A percentile compares a stretch with the other conserved stretches of the same genome.
phyloP scores from a whole-genome alignment of 2,888 invertebrate genomes.

The Lymantria monacha region DNA sequence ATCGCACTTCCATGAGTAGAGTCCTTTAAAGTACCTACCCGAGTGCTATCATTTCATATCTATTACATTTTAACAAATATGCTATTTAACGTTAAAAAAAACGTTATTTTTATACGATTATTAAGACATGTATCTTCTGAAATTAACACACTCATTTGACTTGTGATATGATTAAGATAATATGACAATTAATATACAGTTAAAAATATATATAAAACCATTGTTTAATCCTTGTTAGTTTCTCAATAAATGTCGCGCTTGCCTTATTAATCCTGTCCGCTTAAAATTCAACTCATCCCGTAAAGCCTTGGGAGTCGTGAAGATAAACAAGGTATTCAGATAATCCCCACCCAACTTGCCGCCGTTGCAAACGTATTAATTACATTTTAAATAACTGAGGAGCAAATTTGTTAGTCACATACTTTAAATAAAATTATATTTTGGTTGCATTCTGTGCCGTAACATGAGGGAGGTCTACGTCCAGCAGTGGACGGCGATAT shows the following conservation, averaged over 20 bases:
- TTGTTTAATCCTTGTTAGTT: background rate
- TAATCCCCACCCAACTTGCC: conserved; percentile 15
- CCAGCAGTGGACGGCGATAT: too few species aligned
- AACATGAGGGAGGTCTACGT: too few species aligned
- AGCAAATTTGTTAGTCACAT: background rate
- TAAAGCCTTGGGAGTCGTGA: conserved; percentile 3
- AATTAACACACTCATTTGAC: too few species aligned
- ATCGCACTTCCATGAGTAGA: too few species aligned
- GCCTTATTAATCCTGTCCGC: background rate
- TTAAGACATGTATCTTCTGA: too few species aligned
- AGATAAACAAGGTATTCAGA: conserved; percentile 19
- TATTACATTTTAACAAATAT: too few species aligned
- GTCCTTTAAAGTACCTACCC: too few species aligned
- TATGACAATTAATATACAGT: background rate
- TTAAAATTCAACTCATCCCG: conserved; percentile 6
- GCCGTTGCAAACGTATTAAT: conserved; percentile 25
- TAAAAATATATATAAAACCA: background rate
- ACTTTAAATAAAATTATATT: background rate
- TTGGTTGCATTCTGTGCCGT: too few species aligned
- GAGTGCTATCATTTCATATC: too few species aligned
- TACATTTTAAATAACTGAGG: conserved; percentile 15
- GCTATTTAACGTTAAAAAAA: too few species aligned
- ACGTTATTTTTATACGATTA: too few species aligned
- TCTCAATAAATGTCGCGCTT: background rate
- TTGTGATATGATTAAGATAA: too few species aligned